Evolutionary conservation across 2,113 vertebrate species (phyloP).

Genomic region (Microtus ochrogaster): DNA sequence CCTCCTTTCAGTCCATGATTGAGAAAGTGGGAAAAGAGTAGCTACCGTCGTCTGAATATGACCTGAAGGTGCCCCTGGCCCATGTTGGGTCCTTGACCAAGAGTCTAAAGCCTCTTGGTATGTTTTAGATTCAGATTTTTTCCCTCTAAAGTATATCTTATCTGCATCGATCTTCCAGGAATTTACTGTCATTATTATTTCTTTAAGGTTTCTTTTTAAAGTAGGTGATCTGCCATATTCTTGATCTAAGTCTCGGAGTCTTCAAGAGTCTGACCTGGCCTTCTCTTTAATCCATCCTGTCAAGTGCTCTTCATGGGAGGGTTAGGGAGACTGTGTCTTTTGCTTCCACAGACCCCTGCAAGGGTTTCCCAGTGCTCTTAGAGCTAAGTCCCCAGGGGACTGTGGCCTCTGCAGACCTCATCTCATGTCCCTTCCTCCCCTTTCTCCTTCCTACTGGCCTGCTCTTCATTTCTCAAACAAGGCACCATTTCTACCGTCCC

Average conservation of each 20-base stretch:
- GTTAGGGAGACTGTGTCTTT: neutral
- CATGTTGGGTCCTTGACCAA: neutral
- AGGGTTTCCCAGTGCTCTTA: neutral
- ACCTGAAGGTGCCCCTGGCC: neutral
- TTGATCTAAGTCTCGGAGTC: neutral
- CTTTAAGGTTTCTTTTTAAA: slow-evolving; percentile 7
- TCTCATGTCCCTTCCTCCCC: neutral
- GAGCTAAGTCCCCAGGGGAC: neutral
- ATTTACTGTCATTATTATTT: neutral
- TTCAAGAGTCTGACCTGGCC: neutral
- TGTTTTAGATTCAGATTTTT: neutral
- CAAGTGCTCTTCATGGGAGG: neutral
- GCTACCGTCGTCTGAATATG: neutral
- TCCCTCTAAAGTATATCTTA: neutral
- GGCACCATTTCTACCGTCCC: neutral
- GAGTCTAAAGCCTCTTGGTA: neutral
- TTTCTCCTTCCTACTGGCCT: neutral
- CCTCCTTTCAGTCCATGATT: neutral
- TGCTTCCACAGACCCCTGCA: neutral
- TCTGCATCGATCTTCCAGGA: neutral
- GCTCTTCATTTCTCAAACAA: neutral
- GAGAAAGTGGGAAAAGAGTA: neutral
- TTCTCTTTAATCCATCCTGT: neutral
- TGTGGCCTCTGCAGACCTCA: neutral
- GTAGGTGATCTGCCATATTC: neutral